These are phyloP conservation scores for Parasteatoda tepidariorum DNA, from an alignment of 1,140 invertebrate species.

Conservation along the genomic window DNA sequence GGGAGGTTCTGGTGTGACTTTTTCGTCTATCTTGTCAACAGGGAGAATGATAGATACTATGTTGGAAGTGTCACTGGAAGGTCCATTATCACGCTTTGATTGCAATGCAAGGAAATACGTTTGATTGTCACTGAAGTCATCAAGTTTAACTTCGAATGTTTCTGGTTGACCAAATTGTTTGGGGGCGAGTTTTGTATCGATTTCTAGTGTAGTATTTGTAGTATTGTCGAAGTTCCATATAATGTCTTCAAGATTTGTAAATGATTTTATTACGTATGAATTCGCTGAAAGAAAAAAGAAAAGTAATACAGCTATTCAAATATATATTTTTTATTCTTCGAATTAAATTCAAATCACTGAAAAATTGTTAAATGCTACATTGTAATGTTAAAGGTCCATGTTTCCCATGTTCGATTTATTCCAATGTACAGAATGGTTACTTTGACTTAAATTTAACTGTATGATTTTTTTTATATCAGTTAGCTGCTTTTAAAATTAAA, in stretches of 20 bases:
- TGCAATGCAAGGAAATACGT: slow-evolving; percentile 2
- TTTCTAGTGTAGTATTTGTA: background rate
- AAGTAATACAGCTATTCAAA: background rate
- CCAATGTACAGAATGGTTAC: no score
- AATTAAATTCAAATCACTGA: no score
- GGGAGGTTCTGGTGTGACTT: background rate
- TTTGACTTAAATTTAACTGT: no score
- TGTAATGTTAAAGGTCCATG: no score
- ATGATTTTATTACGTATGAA: slow-evolving; percentile 10
- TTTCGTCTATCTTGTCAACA: no score
- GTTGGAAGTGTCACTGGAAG: slow-evolving; percentile 3
- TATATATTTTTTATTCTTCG: no score
- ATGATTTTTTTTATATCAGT: no score
- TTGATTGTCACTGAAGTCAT: background rate
- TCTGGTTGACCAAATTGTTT: background rate
- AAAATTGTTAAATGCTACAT: no score
- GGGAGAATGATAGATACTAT: slow-evolving; percentile 13
- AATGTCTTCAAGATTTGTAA: slow-evolving; percentile 5
- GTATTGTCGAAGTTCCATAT: background rate
- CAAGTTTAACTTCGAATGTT: background rate
- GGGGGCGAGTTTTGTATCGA: background rate
- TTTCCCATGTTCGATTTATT: no score
- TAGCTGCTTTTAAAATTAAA: no score
- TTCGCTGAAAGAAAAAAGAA: slow-evolving; percentile 9
- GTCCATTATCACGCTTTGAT: background rate